Conservation (phyloP, 2,888 invertebrate genomes). For the Apamea crenata region DNA sequence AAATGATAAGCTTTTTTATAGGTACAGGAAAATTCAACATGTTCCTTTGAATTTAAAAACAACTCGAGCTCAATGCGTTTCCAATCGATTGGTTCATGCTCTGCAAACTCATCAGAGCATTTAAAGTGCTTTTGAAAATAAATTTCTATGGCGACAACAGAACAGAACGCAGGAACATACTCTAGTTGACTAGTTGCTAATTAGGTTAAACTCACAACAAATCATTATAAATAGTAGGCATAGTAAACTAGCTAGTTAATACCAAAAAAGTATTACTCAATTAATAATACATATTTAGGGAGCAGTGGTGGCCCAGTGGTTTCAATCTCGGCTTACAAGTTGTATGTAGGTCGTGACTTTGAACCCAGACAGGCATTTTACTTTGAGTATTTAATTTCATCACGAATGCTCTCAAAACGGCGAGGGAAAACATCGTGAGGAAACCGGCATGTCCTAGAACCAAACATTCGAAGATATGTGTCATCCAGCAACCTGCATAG, state of each 20-base stretch:
- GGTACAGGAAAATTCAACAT: neutral
- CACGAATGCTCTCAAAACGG: too few species aligned
- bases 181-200: neutral
- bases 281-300: neutral
- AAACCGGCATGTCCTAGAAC: too few species aligned
- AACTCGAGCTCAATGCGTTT: conserved; percentile 39
- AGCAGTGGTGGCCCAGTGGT: too few species aligned
- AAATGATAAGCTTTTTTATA: neutral
- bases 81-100: conserved; percentile 42
- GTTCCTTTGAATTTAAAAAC: conserved; percentile 39
- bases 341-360: too few species aligned
- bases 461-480: too few species aligned
- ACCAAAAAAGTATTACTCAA: neutral
- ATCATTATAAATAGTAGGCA: neutral
- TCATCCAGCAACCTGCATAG: too few species aligned
- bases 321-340: too few species aligned
- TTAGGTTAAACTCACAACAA: conserved; percentile 10
- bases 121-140: conserved; percentile 28
- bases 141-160: neutral
- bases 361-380: too few species aligned
- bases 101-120: conserved; percentile 37
- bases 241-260: neutral
- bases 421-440: too few species aligned
- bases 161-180: neutral
- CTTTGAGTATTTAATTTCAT: too few species aligned